These are phyloP conservation scores for Myotis vivesi DNA, from an alignment of 2,797 vertebrate species.

Conservation along the genomic window DNA sequence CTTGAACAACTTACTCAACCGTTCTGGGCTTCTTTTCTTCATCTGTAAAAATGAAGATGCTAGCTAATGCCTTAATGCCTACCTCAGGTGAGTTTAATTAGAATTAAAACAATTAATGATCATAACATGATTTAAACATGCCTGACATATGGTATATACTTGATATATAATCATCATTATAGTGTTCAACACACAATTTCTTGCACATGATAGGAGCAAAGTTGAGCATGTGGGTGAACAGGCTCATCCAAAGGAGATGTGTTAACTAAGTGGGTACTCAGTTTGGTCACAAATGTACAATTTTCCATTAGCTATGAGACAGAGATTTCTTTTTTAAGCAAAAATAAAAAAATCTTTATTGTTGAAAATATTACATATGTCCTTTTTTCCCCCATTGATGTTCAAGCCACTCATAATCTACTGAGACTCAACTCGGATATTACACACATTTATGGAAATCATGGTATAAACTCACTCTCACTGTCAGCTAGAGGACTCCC, in stretches of 20 bases:
- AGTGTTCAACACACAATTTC: neutral
- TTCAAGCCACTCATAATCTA: neutral
- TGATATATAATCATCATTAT: neutral
- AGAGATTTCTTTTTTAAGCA: neutral
- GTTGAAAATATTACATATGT: no score
- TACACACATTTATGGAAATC: neutral
- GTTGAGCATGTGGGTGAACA: neutral
- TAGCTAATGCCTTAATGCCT: neutral
- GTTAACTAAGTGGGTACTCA: neutral
- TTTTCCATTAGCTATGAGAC: neutral
- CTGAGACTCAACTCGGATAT: neutral
- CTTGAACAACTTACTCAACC: neutral
- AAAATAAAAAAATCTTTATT: no score
- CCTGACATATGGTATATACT: neutral
- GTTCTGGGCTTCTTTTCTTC: neutral
- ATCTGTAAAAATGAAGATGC: neutral
- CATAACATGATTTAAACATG: neutral
- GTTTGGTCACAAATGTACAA: neutral
- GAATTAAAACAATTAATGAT: neutral
- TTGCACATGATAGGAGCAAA: neutral
- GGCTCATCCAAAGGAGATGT: neutral
- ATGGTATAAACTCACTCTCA: neutral
- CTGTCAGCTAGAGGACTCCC: neutral
- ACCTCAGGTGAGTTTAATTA: neutral
- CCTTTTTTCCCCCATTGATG: neutral